Base-by-base conservation (phyloP, 2,113 vertebrate species). In the Tachysurus fulvidraco region DNA sequence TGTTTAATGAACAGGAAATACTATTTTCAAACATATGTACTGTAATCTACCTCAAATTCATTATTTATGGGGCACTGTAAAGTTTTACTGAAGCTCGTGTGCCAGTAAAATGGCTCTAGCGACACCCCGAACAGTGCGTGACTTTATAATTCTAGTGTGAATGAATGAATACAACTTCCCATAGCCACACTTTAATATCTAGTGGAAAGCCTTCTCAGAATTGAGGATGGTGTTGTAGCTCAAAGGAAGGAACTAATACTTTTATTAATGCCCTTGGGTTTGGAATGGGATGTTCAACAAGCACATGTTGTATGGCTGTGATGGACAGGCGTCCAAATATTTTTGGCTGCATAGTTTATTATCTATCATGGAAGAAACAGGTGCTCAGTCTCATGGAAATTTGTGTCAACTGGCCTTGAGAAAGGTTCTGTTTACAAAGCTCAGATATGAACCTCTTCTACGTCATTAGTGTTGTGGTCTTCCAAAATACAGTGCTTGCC, bases 401-500 rank as follows among this genome's bases (percentile, higher is more conserved):
- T 83, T 85, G 54, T 71, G 46, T 25, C 59, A 55, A 52, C 9
- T 62, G 85, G 69, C 64, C 83, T 50, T 89, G 85, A 60, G 83
- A 87, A 87, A 57, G 23, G 12, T 30, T 62, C 25, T 86, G 82
- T 86, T 88, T 90, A 41, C 85, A 59, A n/a, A 90, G 28, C 4
- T 94, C 91, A 96, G 92, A 96, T 95, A 59, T 91, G 94, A 54
- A 96, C 90, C 82, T 95, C 94, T 81, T 90, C 93, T 74, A 90
- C 83, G 50, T 91, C 84, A 28, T 83, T 87, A 57, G 52, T 71
- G 60, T 83, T 93, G 78, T 88, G 92, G 78, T 88, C 91, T 83
- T 93, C 95, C 17, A 90, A 83, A 4, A 78, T 36, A 11, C 83
- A 52, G 0, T 73, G 86, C 74, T 91, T 91, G 3, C 86, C 57